phyloP scores from a whole-genome alignment of 2,888 invertebrate genomes.

The Acheta domesticus region DNA sequence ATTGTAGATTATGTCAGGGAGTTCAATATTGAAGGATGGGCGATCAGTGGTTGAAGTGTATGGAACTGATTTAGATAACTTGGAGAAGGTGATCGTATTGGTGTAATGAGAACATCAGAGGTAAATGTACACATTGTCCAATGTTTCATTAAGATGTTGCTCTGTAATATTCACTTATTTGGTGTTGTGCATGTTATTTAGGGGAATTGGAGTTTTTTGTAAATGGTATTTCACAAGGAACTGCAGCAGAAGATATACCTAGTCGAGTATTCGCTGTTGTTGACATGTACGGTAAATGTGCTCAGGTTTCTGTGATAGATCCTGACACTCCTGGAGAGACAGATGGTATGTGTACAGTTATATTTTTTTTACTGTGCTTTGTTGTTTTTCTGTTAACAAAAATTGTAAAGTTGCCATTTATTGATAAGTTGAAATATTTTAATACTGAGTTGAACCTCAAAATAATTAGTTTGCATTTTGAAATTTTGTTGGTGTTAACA shows the following conservation, averaged over 20 bases:
- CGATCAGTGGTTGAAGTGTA: constrained; percentile 76
- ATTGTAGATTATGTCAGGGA: constrained; percentile 77
- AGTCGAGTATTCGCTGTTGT: constrained; percentile 70
- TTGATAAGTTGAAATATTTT: too few species aligned
- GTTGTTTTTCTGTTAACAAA: not conserved
- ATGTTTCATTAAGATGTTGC: constrained; percentile 23
- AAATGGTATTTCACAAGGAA: constrained; percentile 84
- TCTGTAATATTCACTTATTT: not conserved
- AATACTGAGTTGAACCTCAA: too few species aligned
- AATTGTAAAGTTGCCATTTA: not conserved
- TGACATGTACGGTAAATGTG: constrained; percentile 79
- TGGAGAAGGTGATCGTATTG: constrained; percentile 77
- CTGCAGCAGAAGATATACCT: constrained; percentile 78
- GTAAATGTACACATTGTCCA: constrained; percentile 46
- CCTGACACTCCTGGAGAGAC: constrained; percentile 41
- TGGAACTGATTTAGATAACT: constrained; percentile 79
- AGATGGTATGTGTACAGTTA: constrained; percentile 37
- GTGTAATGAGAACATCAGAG: constrained; percentile 76
- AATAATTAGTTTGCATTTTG: not conserved
- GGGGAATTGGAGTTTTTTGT: constrained; percentile 83
- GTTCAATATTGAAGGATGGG: constrained; percentile 81
- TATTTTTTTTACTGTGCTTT: not conserved
- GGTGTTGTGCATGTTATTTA: constrained; percentile 47
- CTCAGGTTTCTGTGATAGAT: constrained; percentile 65
- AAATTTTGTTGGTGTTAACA: too few species aligned